Percentiles rank a stretch among this genome's conserved stretches.
Conservation (phyloP, 2,113 vertebrate species). For the Erythrocebus patas region DNA sequence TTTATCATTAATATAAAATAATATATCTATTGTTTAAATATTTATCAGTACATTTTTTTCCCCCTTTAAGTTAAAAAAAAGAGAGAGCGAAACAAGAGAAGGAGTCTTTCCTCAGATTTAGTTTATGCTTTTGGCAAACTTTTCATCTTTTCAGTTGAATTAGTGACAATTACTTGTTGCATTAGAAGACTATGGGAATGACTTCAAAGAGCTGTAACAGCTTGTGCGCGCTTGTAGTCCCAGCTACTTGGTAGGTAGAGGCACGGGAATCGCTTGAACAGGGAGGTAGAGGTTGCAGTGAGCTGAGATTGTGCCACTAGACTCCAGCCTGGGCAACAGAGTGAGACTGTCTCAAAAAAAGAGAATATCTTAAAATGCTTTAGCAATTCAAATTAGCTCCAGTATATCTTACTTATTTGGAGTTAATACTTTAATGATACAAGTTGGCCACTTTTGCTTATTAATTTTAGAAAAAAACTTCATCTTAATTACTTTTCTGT, state of each 20-base stretch:
- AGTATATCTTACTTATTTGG: background rate
- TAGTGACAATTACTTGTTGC: background rate
- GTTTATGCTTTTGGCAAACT: background rate
- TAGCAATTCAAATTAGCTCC: background rate
- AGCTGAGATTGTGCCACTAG: too few species aligned
- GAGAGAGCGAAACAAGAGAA: background rate
- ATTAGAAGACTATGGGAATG: background rate
- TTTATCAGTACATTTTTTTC: too few species aligned
- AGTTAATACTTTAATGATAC: background rate
- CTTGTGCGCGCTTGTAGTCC: too few species aligned
- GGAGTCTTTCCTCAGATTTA: background rate
- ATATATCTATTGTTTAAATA: background rate
- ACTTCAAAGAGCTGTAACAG: background rate
- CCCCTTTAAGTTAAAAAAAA: background rate
- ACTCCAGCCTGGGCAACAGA: too few species aligned
- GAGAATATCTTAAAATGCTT: background rate
- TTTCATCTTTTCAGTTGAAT: background rate
- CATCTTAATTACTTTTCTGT: background rate
- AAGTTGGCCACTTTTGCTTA: background rate
- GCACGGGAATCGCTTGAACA: too few species aligned
- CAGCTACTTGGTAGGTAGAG: too few species aligned
- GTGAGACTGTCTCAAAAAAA: too few species aligned
- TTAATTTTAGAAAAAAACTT: background rate
- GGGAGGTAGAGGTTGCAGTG: too few species aligned
- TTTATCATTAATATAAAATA: too few species aligned